Percentiles rank a stretch among this genome's conserved stretches.
Evolutionary conservation across 2,888 invertebrate species (phyloP).

Genomic region (Harpalus rufipes): DNA sequence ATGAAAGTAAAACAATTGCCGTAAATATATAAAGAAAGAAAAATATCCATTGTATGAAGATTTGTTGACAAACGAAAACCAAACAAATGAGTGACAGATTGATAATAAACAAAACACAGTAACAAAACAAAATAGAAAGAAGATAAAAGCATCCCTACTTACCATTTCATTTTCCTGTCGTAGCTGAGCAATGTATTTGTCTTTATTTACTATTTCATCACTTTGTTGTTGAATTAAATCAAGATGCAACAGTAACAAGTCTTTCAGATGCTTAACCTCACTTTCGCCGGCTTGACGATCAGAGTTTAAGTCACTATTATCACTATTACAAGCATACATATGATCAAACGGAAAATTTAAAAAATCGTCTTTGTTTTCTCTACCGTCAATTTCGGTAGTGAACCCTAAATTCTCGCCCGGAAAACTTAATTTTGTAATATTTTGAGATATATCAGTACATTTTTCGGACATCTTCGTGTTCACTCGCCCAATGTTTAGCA

Average conservation of each 20-base stretch:
- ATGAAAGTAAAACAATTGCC: background rate
- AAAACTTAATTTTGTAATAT: constrained; percentile 68
- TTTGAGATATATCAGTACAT: constrained; percentile 73
- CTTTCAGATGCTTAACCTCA: constrained; percentile 87
- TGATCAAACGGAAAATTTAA: constrained; percentile 85
- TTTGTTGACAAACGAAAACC: constrained; percentile 57
- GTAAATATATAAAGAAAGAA: constrained; percentile 7
- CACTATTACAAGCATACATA: constrained; percentile 84
- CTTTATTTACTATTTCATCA: constrained; percentile 88
- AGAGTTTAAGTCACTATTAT: constrained; percentile 71
- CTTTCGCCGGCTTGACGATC: constrained; percentile 76
- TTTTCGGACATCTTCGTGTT: constrained; percentile 77
- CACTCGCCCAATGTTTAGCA: constrained; percentile 76
- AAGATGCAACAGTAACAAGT: constrained; percentile 89
- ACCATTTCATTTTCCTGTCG: constrained; percentile 90
- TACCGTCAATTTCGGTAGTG: constrained; percentile 68
- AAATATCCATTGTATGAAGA: constrained; percentile 15
- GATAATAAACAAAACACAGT: constrained; percentile 60
- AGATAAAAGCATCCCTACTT: constrained; percentile 73
- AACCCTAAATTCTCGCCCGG: constrained; percentile 67
- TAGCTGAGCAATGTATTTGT: constrained; percentile 85
- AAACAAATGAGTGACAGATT: constrained; percentile 63
- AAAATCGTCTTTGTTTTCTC: constrained; percentile 79
- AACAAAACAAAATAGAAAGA: constrained; percentile 47
- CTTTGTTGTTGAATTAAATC: constrained; percentile 95